Conservation (phyloP, 2,113 vertebrate species). For the Empidonax alnorum region DNA sequence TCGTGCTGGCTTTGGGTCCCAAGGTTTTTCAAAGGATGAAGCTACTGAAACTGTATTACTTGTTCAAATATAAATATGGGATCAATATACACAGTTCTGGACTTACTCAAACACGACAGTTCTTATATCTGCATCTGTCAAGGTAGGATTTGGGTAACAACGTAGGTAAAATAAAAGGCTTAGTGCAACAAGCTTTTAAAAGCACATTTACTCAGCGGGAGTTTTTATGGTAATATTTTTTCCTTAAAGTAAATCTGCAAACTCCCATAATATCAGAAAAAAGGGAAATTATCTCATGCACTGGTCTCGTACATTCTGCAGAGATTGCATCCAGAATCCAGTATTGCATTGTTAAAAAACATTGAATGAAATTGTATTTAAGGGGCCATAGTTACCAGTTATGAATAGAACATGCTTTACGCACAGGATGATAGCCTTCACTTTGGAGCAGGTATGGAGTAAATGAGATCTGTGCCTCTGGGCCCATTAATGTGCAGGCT, state of each 20-base stretch:
- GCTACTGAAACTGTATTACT: not conserved
- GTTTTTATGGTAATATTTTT: not conserved
- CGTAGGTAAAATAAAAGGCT: conserved; percentile 54
- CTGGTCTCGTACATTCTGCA: not conserved
- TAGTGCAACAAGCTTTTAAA: conserved; percentile 54
- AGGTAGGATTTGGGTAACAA: conserved; percentile 34
- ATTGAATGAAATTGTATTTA: conserved; percentile 18
- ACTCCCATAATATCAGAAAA: not conserved
- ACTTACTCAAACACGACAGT: conserved; percentile 48
- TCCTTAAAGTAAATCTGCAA: not conserved
- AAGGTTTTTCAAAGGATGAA: not conserved
- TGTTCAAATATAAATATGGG: not conserved
- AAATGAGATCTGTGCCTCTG: not conserved
- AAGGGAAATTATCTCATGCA: not conserved
- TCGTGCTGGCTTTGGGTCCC: not conserved
- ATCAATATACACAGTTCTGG: conserved; percentile 8
- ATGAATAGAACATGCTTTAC: not conserved
- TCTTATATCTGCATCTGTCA: conserved; percentile 12
- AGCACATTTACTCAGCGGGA: not conserved
- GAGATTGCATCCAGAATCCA: not conserved
- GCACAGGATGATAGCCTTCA: not conserved
- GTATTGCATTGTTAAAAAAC: not conserved
- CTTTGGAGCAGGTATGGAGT: not conserved
- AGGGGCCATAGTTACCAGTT: conserved; percentile 11
- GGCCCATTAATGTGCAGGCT: not conserved